These are phyloP conservation scores for Beris chalybata DNA, from an alignment of 2,888 invertebrate genomes.

Conservation along the genomic window DNA sequence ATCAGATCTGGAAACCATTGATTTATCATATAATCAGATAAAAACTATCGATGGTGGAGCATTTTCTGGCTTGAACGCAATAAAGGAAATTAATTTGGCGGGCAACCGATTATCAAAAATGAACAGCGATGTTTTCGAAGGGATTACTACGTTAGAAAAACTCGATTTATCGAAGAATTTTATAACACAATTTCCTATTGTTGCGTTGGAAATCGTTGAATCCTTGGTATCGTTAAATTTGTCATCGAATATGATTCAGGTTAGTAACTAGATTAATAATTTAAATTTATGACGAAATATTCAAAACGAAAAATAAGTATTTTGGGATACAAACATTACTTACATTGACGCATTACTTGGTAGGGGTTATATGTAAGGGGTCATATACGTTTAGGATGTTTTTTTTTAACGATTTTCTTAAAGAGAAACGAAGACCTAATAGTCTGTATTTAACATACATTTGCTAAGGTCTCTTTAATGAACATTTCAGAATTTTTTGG, in stretches of 20 bases:
- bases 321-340: slow-evolving; percentile 29
- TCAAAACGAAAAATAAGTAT: background rate
- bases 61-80: slow-evolving; percentile 67
- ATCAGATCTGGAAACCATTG: slow-evolving; percentile 70
- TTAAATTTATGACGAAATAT: background rate
- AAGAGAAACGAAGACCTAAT: too few species aligned
- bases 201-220: slow-evolving; percentile 71
- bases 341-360: slow-evolving; percentile 25
- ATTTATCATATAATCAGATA: slow-evolving; percentile 79
- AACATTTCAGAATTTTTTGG: too few species aligned
- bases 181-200: slow-evolving; percentile 77
- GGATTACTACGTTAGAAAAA: slow-evolving; percentile 73
- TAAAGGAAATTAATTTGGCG: slow-evolving; percentile 72
- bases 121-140: slow-evolving; percentile 80
- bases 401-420: too few species aligned
- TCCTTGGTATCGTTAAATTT: slow-evolving; percentile 75
- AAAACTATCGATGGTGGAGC: slow-evolving; percentile 74
- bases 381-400: too few species aligned
- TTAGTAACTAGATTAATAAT: slow-evolving; percentile 51
- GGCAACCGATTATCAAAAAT: slow-evolving; percentile 78
- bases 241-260: slow-evolving; percentile 83
- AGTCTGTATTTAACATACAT: too few species aligned
- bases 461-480: too few species aligned
- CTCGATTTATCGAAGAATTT: slow-evolving; percentile 87
- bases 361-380: too few species aligned